Base-by-base conservation (phyloP, 2,888 invertebrate species). In the Muschampia plurimacula region DNA sequence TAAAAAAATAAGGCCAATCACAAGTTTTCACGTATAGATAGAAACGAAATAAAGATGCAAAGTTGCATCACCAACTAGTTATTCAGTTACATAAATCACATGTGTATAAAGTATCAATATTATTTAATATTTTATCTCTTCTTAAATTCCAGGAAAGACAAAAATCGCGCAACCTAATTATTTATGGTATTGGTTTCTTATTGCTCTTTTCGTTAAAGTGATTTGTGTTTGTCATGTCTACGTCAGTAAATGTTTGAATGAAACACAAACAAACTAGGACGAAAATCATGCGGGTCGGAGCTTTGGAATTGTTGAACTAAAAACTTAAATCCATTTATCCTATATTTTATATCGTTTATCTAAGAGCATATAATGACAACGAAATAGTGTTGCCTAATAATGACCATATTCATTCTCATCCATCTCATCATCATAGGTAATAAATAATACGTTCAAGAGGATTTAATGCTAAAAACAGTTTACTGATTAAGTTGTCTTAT, bases 271-370 rank as follows among this genome's bases (percentile, higher is more conserved):
- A 52, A 57, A 70, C 32, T 57, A 64, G 39, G 57, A 70, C 55
- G 67, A 66, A 41, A 28, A 46, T 64, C 69, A 70, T 70, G 69
- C 69, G 69, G 69, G 69, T 64, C 69, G 57, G 32, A 55, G 55
- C 62, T 63, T 64, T 64, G 28, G 41, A 70, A 41, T 55, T 69
- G 36, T 62, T 67, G 12, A 57, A 28, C 52, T 39, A 39, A 55
- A 55, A 55, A 28, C 52, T 39, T 55, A 22, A 55, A 55, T 55
- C 55, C 55, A 55, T 22, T 22, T 55, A 55, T 55, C 22, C 22
- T 55, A 2, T 46, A 13, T 12, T 46, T 13, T 46, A 13, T 46
- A 13, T 46, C 2, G 46, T 46, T 41, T 10, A 41, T 10, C 41
- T 41, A 10, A 41, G 41, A 41, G 10, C 41, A 41, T 0, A 41